phyloP scores from a whole-genome alignment of 35 echinoderm and acorn worm genomes.

The Heliocidaris tuberculata region DNA sequence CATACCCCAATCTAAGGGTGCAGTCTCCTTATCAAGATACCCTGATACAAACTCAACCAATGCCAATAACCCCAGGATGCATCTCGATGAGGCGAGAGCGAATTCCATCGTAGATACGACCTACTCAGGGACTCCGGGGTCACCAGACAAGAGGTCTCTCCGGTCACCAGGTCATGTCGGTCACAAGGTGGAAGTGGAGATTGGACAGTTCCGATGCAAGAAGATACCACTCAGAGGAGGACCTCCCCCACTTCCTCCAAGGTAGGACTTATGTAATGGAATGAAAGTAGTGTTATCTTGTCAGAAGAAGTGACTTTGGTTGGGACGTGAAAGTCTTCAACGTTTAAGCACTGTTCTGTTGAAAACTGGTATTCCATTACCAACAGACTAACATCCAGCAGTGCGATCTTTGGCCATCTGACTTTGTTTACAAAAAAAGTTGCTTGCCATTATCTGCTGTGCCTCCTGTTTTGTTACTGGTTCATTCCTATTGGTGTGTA shows the following conservation, averaged over 20 bases:
- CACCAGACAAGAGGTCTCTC: slow-evolving; percentile 10
- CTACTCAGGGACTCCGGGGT: slow-evolving; percentile 25
- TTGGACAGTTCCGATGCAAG: slow-evolving; percentile 86
- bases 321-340: no score
- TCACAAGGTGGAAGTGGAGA: slow-evolving; percentile 94
- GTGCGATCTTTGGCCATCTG: no score
- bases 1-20: not conserved
- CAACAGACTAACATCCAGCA: no score
- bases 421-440: no score
- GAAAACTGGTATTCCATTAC: no score
- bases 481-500: no score
- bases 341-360: no score
- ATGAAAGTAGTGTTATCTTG: not conserved
- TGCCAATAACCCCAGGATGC: not conserved
- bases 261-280: slow-evolving; percentile 41
- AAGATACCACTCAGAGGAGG: slow-evolving; percentile 56
- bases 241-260: slow-evolving; percentile 86
- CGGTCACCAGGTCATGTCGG: slow-evolving; percentile 87
- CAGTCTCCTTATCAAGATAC: not conserved
- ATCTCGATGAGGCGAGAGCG: slow-evolving; percentile 13
- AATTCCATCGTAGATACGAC: slow-evolving; percentile 41
- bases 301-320: no score
- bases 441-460: no score
- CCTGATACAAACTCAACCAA: not conserved
- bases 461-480: no score